phyloP scores from a whole-genome alignment of 2,797 vertebrate genomes.

The Mormyrops attenuatus region DNA sequence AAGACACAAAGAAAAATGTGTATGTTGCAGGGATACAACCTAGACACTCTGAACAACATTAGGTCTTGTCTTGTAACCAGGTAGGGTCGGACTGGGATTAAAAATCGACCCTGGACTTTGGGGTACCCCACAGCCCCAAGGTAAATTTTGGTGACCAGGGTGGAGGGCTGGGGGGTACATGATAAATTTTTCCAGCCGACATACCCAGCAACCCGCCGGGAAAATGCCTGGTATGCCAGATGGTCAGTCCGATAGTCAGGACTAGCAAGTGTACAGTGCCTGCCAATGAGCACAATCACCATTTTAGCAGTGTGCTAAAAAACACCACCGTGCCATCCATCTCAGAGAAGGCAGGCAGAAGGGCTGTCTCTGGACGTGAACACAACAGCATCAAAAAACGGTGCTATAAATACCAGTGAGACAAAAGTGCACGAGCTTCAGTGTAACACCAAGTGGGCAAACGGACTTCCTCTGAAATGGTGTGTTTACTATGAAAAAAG shows the following conservation, averaged over 20 bases:
- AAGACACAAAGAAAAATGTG: background rate
- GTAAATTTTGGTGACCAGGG: background rate
- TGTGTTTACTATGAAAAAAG: slow-evolving; percentile 13
- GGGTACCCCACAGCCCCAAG: background rate
- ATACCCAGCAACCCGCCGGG: background rate
- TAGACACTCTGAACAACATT: background rate
- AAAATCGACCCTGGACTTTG: background rate
- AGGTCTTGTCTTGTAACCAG: background rate
- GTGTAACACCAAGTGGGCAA: slow-evolving; percentile 20
- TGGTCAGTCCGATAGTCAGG: background rate
- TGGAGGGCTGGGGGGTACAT: background rate
- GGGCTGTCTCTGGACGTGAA: slow-evolving; percentile 9
- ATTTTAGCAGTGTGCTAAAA: background rate
- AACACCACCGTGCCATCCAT: background rate
- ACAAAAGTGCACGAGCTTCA: background rate
- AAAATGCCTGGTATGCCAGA: background rate
- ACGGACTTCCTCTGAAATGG: slow-evolving; percentile 20
- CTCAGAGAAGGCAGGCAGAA: background rate
- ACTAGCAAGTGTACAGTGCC: background rate
- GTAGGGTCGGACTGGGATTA: background rate
- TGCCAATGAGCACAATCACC: background rate
- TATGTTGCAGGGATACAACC: background rate
- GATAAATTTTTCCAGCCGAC: background rate
- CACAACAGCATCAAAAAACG: slow-evolving; percentile 20
- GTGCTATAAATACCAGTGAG: slow-evolving; percentile 20